Conservation (phyloP, 2,797 vertebrate species). For the Huso huso region DNA sequence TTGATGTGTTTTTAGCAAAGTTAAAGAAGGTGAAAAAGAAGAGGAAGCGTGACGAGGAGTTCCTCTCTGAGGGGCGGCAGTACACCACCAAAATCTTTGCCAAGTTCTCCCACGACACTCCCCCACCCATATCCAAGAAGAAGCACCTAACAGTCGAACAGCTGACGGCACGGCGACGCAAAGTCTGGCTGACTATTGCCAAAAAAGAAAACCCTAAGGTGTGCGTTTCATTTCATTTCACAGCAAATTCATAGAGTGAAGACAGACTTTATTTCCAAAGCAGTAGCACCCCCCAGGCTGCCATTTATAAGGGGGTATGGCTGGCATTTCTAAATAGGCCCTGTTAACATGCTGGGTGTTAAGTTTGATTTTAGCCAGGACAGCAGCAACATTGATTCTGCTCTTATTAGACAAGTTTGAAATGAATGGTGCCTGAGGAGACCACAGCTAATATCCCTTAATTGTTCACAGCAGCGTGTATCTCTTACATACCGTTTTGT, state of each 20-base stretch:
- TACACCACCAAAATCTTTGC: conserved; percentile 88
- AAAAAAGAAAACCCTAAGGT: conserved; percentile 98
- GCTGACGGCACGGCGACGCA: conserved; percentile 83
- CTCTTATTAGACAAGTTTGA: background rate
- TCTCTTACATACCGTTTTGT: background rate
- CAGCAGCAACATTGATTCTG: too few relatives aligned
- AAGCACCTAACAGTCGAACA: conserved; percentile 92
- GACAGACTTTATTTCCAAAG: background rate
- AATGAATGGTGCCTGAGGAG: conserved; percentile 50
- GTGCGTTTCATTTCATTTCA: background rate
- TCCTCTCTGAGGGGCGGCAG: conserved; percentile 75
- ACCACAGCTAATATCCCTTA: conserved; percentile 69
- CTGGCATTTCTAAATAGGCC: too few relatives aligned
- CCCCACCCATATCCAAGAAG: conserved; percentile 82
- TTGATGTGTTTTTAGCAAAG: conserved; percentile 63
- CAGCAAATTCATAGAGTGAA: background rate
- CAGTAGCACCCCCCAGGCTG: background rate
- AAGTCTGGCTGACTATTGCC: conserved; percentile 93
- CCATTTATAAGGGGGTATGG: too few relatives aligned
- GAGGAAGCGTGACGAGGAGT: conserved; percentile 82
- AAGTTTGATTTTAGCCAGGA: too few relatives aligned
- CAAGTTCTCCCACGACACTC: conserved; percentile 93
- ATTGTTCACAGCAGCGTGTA: too few relatives aligned
- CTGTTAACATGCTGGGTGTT: too few relatives aligned
- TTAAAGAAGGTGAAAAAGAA: conserved; percentile 97